Conservation (phyloP, 2,113 vertebrate genomes). For the Lampris megalopsis region DNA sequence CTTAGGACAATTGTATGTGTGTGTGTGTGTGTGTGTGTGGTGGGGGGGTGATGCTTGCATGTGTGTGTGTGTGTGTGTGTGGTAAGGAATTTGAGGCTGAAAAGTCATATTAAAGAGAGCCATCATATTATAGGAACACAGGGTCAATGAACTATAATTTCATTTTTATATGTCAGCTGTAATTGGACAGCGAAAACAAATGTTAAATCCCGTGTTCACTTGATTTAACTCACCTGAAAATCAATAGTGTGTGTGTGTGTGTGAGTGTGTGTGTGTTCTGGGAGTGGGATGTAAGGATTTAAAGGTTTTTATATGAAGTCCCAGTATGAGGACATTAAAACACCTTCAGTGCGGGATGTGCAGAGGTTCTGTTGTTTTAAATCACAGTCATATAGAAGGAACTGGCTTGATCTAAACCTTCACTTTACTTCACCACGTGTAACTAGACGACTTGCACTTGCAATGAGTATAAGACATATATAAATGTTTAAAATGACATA, state of each 20-base stretch:
- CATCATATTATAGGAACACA: not conserved
- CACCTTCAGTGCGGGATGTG: too few relatives aligned
- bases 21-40: too few relatives aligned
- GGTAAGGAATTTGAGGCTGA: not conserved
- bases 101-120: not conserved
- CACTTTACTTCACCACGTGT: too few relatives aligned
- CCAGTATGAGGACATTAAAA: constrained; percentile 1
- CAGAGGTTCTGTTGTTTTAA: too few relatives aligned
- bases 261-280: not conserved
- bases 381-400: too few relatives aligned
- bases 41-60: too few relatives aligned
- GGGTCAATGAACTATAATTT: not conserved
- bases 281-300: not conserved
- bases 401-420: too few relatives aligned
- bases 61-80: too few relatives aligned
- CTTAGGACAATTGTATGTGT: too few relatives aligned
- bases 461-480: too few relatives aligned
- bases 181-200: not conserved
- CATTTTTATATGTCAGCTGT: not conserved
- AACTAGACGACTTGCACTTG: too few relatives aligned
- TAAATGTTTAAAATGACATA: too few relatives aligned
- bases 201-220: not conserved
- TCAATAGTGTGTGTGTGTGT: not conserved
- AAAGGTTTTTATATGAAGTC: not conserved
- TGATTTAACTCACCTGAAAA: not conserved